Conservation (phyloP, 2,113 vertebrate genomes). For the Megaceryle torquata region DNA sequence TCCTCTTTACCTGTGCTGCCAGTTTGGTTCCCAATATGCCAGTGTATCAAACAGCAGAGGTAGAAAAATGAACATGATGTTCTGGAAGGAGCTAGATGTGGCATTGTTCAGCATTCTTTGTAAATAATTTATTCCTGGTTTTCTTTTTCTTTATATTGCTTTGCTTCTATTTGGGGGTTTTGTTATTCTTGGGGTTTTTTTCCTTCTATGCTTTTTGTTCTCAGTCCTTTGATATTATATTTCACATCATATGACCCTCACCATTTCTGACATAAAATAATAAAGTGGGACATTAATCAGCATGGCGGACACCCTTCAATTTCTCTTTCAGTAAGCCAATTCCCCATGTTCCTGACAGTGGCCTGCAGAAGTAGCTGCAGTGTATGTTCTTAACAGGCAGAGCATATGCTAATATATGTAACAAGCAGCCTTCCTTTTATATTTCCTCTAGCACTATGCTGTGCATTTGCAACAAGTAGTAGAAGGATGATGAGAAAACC, state of each 20-base stretch:
- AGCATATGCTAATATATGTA: constrained; percentile 42
- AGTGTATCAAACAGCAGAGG: neutral
- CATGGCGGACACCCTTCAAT: neutral
- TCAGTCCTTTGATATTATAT: neutral
- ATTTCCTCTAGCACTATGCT: constrained; percentile 4
- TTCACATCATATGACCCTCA: neutral
- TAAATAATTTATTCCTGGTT: neutral
- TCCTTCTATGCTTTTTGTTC: neutral
- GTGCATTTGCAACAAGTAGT: constrained; percentile 50
- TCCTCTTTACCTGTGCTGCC: neutral
- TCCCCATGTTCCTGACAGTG: constrained; percentile 7
- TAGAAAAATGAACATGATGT: neutral
- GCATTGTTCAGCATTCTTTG: neutral
- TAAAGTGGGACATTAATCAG: constrained; percentile 11
- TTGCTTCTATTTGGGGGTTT: neutral
- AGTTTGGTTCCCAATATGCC: neutral
- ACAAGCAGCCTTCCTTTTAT: constrained; percentile 34
- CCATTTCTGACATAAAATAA: neutral
- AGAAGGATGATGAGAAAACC: constrained; percentile 34
- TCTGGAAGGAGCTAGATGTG: neutral
- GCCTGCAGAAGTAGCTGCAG: constrained; percentile 41
- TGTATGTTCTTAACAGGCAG: constrained; percentile 51
- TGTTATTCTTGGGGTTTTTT: neutral
- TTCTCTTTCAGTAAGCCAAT: constrained; percentile 33
- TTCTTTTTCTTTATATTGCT: neutral